These are phyloP conservation scores for Paralvinella palmiformis DNA, from an alignment of 1,140 invertebrate species.

Conservation along the genomic window DNA sequence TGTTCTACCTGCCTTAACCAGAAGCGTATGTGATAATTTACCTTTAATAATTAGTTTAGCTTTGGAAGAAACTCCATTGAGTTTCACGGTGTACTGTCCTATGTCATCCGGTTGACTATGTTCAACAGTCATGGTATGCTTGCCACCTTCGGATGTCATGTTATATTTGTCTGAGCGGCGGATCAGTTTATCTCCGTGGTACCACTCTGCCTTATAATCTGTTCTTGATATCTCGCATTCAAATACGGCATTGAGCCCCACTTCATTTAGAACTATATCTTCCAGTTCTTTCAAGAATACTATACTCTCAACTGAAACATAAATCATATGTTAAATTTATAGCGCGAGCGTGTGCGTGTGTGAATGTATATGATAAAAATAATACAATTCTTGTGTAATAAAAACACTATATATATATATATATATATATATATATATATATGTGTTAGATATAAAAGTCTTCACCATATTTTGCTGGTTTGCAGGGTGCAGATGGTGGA, in stretches of 20 bases:
- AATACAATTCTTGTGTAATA: neutral
- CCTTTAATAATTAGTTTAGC: slow-evolving; percentile 15
- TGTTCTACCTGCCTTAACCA: too few species aligned
- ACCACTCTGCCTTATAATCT: slow-evolving; percentile 56
- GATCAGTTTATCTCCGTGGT: slow-evolving; percentile 57
- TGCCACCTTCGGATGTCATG: slow-evolving; percentile 34
- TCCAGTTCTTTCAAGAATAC: slow-evolving; percentile 5
- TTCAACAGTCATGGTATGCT: slow-evolving; percentile 35
- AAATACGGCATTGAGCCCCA: slow-evolving; percentile 26
- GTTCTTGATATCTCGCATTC: slow-evolving; percentile 43
- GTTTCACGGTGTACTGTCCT: slow-evolving; percentile 5
- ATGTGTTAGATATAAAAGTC: neutral
- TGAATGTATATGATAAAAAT: neutral
- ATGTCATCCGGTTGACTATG: neutral
- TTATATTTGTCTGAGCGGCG: slow-evolving; percentile 37
- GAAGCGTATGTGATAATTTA: too few species aligned
- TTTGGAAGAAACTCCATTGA: slow-evolving; percentile 9
- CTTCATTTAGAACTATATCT: slow-evolving; percentile 8
- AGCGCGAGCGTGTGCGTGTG: neutral
- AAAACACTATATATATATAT: too few species aligned
- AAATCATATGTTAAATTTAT: slow-evolving; percentile 20
- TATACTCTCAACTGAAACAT: slow-evolving; percentile 13
- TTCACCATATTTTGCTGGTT: slow-evolving; percentile 62
- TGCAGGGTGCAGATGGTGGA: slow-evolving; percentile 84
- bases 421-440: too few species aligned